phyloP scores from a whole-genome alignment of 2,888 invertebrate genomes.

The Candidula unifasciata region DNA sequence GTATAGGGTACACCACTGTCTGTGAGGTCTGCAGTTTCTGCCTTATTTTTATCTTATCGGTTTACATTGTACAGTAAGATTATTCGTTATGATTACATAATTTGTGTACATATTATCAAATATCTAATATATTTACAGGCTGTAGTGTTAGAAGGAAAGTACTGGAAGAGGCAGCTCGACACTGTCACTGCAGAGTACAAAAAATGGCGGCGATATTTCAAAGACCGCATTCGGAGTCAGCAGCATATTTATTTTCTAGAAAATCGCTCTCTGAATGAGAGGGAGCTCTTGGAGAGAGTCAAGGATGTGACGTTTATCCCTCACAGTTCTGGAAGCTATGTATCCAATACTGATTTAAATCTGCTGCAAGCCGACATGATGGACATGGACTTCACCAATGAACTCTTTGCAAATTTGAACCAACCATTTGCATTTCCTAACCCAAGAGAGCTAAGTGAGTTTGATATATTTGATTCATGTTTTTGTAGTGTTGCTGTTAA shows the following conservation, averaged over 20 bases:
- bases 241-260: conserved; percentile 34
- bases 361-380: conserved; percentile 64
- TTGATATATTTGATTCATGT: not conserved
- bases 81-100: not conserved
- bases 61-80: too few species aligned
- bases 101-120: not conserved
- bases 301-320: conserved; percentile 58
- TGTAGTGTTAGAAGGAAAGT: conserved; percentile 98
- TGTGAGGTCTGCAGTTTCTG: too few species aligned
- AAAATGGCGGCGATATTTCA: conserved; percentile 85
- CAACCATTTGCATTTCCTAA: conserved; percentile 97
- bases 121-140: conserved; percentile 83
- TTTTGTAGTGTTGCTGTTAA: too few species aligned
- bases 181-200: conserved; percentile 99
- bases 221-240: conserved; percentile 40
- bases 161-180: conserved; percentile 97
- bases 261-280: conserved; percentile 43
- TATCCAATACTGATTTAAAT: conserved; percentile 65
- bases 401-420: conserved; percentile 78
- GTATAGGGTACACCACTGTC: too few species aligned
- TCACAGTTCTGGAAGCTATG: conserved; percentile 54
- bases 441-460: conserved; percentile 94
- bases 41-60: too few species aligned
- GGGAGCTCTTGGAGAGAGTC: conserved; percentile 63
- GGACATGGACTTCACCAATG: conserved; percentile 78